Base-by-base conservation (phyloP, 2,888 invertebrate genomes). In the Zaprionus obscuricornis region DNA sequence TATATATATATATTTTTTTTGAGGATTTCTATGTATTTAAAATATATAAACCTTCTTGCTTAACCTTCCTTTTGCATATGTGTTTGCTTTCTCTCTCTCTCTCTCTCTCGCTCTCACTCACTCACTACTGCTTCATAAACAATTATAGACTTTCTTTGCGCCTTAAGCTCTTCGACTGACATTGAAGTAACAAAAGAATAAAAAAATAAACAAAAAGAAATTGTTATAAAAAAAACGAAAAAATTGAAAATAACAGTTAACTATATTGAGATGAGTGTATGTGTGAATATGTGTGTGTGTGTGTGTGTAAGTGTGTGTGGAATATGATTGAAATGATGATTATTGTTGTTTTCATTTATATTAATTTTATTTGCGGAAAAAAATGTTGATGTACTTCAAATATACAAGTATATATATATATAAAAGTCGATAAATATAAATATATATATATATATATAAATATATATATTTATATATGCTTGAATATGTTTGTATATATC, bases 351-450 rank as follows among this genome's bases (percentile, higher is more conserved):
- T 34, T 66, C 33, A 6, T 47, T 47, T 52, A 55, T 51, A 43
- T 69, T 45, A 50, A 67, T 66, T 76, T 43, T 74, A 72, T 72
- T 72, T 58, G 66, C 55, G 59, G 69, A 72, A 72, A 69, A 73
- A 68, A 49, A n/a, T n/a, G n/a, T n/a, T 57, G 31, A 69, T 50
- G 34, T 55, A 45, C 17, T 22, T 40, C 26, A 31, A 31, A 50
- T 36, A 58, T 58, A 46, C 31, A 47, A 55, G 17, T 46, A 8
- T 42, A 16, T 58, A 8, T 58, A 5, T 43, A 6, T 57, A 1
- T 24, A 27, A n/a, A n/a, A n/a, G n/a, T n/a, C n/a, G n/a, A 2
- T 42, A 17, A 27, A n/a, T 26, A 34, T 22, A 22, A 22, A 22
- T 22, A 22, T 4, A 22, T 7, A 22, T 22, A 5, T 22, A 7